Conservation (phyloP, 30 jellyfish, hydroid and myxozoan genomes). For the Chrysaora quinquecirrha region DNA sequence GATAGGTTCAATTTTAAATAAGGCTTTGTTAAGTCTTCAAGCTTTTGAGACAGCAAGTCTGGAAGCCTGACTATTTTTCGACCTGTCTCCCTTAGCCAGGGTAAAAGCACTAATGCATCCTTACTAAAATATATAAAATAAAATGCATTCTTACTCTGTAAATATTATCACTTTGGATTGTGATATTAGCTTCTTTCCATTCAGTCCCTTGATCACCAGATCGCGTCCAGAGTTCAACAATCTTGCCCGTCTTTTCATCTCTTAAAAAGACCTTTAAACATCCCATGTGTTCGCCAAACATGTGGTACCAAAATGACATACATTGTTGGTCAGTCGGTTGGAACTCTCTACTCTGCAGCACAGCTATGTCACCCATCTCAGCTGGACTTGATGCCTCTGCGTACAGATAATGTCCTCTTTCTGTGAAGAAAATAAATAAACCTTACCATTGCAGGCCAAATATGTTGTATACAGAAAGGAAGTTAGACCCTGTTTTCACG, state of each 20-base stretch:
- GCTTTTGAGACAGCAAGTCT: too few species aligned
- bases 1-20: too few species aligned
- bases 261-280: not conserved
- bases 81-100: too few species aligned
- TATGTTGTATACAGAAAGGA: too few species aligned
- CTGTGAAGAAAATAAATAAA: not conserved
- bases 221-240: not conserved
- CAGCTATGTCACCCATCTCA: conserved; percentile 48
- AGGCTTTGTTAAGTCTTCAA: too few species aligned
- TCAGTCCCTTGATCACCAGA: conserved; percentile 24
- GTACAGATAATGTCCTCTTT: conserved; percentile 56
- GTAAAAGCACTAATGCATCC: too few species aligned
- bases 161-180: not conserved
- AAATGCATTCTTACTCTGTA: not conserved
- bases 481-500: too few species aligned
- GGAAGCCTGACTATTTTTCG: too few species aligned
- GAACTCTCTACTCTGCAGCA: conserved; percentile 29
- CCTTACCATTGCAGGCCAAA: too few species aligned
- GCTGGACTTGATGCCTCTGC: conserved; percentile 82
- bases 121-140: too few species aligned
- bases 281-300: conserved; percentile 42
- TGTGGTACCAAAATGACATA: conserved; percentile 27
- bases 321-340: not conserved
- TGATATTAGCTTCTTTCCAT: conserved; percentile 24
- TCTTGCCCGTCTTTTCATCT: conserved; percentile 11